Conservation (phyloP, 92 coral and sea anemone genomes). For the Phenganax stokvisi region DNA sequence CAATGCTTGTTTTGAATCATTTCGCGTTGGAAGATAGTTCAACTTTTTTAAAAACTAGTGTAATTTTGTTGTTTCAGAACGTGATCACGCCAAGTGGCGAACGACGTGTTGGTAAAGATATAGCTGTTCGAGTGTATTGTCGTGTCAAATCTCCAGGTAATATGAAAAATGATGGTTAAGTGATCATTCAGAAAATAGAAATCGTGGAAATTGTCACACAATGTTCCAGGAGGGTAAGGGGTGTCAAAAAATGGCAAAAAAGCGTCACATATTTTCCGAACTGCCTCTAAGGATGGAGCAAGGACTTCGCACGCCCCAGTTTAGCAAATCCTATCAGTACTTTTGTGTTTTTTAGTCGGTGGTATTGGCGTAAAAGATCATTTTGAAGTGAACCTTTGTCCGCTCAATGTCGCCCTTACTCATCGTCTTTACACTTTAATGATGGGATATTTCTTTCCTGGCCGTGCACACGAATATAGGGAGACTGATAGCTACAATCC, state of each 20-base stretch:
- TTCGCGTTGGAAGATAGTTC: background rate
- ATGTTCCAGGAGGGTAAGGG: too few species aligned
- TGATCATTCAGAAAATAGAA: background rate
- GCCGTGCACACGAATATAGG: constrained; percentile 82
- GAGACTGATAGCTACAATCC: background rate
- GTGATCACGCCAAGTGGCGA: constrained; percentile 81
- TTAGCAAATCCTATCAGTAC: too few species aligned
- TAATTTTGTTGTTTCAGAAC: constrained; percentile 51
- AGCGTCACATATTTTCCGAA: too few species aligned
- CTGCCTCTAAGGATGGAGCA: too few species aligned
- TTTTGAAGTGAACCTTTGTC: constrained; percentile 97
- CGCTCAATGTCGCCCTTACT: constrained; percentile 84
- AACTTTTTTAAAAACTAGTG: background rate
- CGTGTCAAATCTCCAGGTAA: constrained; percentile 98
- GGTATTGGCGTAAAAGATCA: constrained; percentile 98
- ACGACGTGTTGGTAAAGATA: constrained; percentile 77
- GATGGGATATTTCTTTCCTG: constrained; percentile 96
- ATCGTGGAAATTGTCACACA: too few species aligned
- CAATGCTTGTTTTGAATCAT: background rate
- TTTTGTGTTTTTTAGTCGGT: constrained; percentile 54
- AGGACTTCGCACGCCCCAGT: too few species aligned
- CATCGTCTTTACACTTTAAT: constrained; percentile 73
- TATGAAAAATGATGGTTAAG: background rate
- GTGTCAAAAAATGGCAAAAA: too few species aligned
- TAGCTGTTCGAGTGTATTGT: constrained; percentile 80